Base-by-base conservation (phyloP, 2,113 vertebrate genomes). In the Pandion haliaetus region DNA sequence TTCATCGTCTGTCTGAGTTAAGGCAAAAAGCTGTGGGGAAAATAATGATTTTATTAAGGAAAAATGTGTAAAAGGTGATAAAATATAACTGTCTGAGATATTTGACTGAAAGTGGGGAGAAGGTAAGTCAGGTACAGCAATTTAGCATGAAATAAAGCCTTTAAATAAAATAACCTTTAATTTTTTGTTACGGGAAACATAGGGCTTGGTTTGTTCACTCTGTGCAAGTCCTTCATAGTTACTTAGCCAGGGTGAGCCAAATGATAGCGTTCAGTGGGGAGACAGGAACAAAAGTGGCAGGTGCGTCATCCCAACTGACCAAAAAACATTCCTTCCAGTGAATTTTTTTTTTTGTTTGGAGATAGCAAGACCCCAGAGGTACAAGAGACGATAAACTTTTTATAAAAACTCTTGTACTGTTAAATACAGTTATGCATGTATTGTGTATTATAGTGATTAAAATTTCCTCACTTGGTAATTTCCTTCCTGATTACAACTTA, bases 391-490 rank as follows among this genome's bases (percentile, higher is more conserved):
- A 44, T 7, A 4, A 62, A 17, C 36, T 73, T 65, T 19, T 36
- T 3, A 1, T 17, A 38, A 62, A 10, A 44, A 8, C 28, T 26
- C 18, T 16, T 29, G 10, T 42, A 4, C 14, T 36, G 23, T n/a
- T 49, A 36, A 45, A 52, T 8, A 23, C 0, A 0, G 9, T 13
- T n/a, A 9, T 2, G 11, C 2, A 6, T 47, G 13, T 47, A 15
- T 26, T 70, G 29, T 23, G 4, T 45, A 26, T 21, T 31, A 45
- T 17, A 73, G 11, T 1, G 2, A 36, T 80, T 34, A 36, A 57
- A 24, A 13, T 50, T 44, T 58, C 20, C 57, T 57, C 9, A 2
- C 3, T 34, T 36, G 55, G 5, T 49, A n/a, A n/a, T 4, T 1
- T 36, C 49, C 12, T 49, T 78, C 45, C n/a, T 59, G 24, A 26